Conservation (phyloP, 2,797 vertebrate species). For the Platyrinchus mystaceus region DNA sequence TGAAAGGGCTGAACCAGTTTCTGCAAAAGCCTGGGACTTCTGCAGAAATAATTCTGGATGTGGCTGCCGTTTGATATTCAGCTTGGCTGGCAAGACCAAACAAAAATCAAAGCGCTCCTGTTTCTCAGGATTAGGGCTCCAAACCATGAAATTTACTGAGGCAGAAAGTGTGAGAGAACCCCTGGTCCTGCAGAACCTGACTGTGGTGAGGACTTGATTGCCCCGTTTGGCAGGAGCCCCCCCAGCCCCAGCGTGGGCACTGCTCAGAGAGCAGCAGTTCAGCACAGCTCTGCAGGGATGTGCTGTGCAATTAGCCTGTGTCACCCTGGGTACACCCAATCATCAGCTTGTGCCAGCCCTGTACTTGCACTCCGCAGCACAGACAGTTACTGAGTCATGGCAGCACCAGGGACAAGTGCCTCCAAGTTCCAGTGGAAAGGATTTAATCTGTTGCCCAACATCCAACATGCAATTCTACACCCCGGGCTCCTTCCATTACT, state of each 20-base stretch:
- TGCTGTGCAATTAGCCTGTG: not conserved
- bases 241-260: not conserved
- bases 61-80: not conserved
- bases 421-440: not conserved
- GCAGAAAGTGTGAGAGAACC: not conserved
- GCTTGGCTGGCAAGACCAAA: not conserved
- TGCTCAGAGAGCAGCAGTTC: not conserved
- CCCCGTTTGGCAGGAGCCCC: not conserved
- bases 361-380: not conserved
- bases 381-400: not conserved
- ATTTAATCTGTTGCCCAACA: not conserved
- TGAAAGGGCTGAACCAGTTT: not conserved
- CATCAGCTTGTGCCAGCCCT: not conserved
- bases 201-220: not conserved
- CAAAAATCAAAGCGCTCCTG: not conserved
- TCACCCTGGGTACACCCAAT: not conserved
- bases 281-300: not conserved
- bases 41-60: not conserved
- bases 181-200: not conserved
- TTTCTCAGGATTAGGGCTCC: not conserved
- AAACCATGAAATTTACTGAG: not conserved
- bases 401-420: not conserved
- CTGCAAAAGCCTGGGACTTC: not conserved
- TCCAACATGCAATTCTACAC: not conserved
- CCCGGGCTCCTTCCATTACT: not conserved